Percentiles rank a stretch among this genome's conserved stretches.
These are phyloP conservation scores for Ciona savignyi DNA, from an alignment of 23 tunicate genomes.

Conservation along the genomic window DNA sequence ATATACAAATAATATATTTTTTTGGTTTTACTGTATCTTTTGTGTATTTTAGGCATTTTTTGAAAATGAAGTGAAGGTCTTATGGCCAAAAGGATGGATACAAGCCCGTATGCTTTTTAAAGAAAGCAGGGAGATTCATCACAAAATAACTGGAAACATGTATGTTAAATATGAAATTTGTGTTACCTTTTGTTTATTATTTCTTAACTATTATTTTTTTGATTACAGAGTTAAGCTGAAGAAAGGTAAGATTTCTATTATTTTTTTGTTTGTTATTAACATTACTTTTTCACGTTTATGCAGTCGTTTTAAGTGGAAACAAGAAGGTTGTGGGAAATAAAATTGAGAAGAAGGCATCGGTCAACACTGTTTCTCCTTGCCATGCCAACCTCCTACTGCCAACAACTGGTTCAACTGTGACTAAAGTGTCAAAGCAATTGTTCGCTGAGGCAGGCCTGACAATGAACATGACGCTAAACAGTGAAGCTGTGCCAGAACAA, in stretches of 20 bases:
- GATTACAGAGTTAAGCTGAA: constrained; percentile 55
- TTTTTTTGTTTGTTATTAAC: background rate
- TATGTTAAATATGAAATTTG: too few relatives aligned
- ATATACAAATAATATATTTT: background rate
- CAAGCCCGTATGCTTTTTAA: constrained; percentile 76
- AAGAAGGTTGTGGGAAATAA: constrained; percentile 6
- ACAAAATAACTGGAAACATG: constrained; percentile 35
- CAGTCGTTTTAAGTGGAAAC: constrained; percentile 4
- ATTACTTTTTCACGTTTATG: constrained; percentile 4
- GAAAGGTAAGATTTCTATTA: constrained; percentile 39
- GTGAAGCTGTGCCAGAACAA: constrained; percentile 13
- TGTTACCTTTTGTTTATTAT: background rate
- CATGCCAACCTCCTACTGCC: background rate
- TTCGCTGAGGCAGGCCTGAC: constrained; percentile 17
- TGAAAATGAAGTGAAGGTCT: constrained; percentile 51
- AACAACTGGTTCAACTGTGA: background rate
- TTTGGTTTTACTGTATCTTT: background rate
- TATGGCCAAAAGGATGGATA: constrained; percentile 98
- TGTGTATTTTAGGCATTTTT: constrained; percentile 39
- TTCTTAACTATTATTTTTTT: constrained; percentile 3
- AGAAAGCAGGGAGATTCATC: constrained; percentile 65
- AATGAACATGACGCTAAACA: constrained; percentile 17
- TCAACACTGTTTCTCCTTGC: background rate
- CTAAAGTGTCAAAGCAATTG: constrained; percentile 17
- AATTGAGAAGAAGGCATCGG: constrained; percentile 1